Conservation (phyloP, 2,113 vertebrate genomes). For the Bubo bubo region DNA sequence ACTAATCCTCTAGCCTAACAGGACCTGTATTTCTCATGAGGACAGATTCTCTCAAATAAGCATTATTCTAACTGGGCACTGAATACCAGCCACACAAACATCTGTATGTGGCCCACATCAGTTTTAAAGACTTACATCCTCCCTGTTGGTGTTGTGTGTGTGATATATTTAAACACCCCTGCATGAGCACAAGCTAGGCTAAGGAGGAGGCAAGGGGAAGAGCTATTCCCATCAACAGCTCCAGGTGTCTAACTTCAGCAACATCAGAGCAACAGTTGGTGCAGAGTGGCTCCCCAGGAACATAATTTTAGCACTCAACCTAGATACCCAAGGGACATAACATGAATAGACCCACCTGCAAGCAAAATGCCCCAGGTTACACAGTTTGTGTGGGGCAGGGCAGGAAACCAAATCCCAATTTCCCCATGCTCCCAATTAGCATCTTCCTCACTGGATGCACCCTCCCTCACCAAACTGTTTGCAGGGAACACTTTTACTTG, state of each 20-base stretch:
- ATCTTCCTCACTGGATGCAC: not conserved
- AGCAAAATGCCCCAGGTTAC: not conserved
- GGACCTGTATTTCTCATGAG: not conserved
- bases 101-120: not conserved
- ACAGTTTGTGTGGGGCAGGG: not conserved
- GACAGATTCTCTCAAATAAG: not conserved
- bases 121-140: not conserved
- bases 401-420: not conserved
- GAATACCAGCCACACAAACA: not conserved
- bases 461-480: not conserved
- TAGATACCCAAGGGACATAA: not conserved
- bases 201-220: not conserved
- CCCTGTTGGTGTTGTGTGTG: not conserved
- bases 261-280: not conserved
- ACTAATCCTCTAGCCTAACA: not conserved
- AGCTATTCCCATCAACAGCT: not conserved
- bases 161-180: not conserved
- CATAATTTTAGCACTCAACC: not conserved
- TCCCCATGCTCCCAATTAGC: not conserved
- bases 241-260: not conserved
- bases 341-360: not conserved
- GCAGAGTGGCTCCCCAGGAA: not conserved
- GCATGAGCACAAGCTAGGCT: fast-evolving
- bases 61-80: not conserved
- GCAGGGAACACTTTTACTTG: not conserved